Percentiles rank a stretch among this genome's conserved stretches.
These are phyloP conservation scores for Manduca sexta DNA, from an alignment of 1,140 invertebrate species.

Conservation along the genomic window DNA sequence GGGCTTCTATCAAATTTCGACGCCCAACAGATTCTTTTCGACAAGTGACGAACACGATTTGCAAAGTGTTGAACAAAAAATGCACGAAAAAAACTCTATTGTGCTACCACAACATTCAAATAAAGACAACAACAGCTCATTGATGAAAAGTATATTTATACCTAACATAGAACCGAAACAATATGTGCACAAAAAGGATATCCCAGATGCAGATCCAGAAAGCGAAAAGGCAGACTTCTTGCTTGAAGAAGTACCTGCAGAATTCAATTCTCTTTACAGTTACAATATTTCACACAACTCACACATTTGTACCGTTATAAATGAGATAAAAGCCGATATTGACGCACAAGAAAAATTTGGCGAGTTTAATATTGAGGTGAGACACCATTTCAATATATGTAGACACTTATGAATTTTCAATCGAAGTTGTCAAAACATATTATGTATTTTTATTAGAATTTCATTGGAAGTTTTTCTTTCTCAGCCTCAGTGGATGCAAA, in stretches of 20 bases:
- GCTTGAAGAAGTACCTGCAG: slow-evolving; percentile 23
- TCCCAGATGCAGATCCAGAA: slow-evolving; percentile 13
- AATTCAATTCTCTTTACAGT: slow-evolving; percentile 14
- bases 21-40: slow-evolving; percentile 35
- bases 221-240: slow-evolving; percentile 38
- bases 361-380: slow-evolving; percentile 50
- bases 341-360: slow-evolving; percentile 40
- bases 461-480: slow-evolving; percentile 14
- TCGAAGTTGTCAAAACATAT: no score
- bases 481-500: slow-evolving; percentile 44
- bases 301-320: slow-evolving; percentile 28
- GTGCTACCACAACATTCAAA: slow-evolving; percentile 12
- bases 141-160: slow-evolving; percentile 27
- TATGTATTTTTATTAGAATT: no score
- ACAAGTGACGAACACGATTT: slow-evolving; percentile 22
- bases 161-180: slow-evolving; percentile 3
- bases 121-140: slow-evolving; percentile 14
- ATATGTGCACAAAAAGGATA: slow-evolving; percentile 4
- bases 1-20: slow-evolving; percentile 29
- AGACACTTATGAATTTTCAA: no score
- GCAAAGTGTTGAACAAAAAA: slow-evolving; percentile 15
- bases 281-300: slow-evolving; percentile 23
- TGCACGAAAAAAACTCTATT: slow-evolving; percentile 18
- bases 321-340: slow-evolving; percentile 35
- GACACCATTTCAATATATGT: no score